Conservation (phyloP, 2,113 vertebrate genomes). For the Prolemur simus region DNA sequence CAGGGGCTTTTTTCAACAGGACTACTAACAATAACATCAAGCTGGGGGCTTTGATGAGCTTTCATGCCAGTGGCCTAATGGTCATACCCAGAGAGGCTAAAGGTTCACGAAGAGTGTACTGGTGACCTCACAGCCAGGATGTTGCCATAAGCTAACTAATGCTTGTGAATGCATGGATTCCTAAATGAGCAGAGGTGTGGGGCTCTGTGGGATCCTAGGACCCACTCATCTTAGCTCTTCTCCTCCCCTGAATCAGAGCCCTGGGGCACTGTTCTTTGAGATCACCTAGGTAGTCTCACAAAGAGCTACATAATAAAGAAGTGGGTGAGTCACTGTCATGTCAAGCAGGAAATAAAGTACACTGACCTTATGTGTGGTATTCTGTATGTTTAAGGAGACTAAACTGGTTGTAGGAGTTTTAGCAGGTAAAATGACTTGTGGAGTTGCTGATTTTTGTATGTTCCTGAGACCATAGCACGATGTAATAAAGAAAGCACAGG, state of each 20-base stretch:
- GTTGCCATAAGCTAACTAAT: not conserved
- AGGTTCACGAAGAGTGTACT: not conserved
- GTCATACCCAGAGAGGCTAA: not conserved
- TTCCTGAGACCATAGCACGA: not conserved
- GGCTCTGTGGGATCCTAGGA: not conserved
- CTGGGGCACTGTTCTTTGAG: not conserved
- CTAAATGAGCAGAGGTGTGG: not conserved
- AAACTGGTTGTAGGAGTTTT: not conserved
- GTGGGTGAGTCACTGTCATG: not conserved
- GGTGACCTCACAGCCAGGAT: not conserved
- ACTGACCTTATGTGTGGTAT: not conserved
- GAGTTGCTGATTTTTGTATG: not conserved
- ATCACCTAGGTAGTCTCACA: not conserved
- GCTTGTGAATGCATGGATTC: not conserved
- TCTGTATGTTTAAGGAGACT: not conserved
- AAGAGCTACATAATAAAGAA: not conserved
- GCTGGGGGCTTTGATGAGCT: not conserved
- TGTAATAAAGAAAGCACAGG: not conserved
- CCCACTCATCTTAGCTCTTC: not conserved
- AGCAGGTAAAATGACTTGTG: not conserved
- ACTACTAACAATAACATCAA: conserved; percentile 61
- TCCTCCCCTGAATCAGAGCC: not conserved
- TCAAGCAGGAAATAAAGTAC: not conserved
- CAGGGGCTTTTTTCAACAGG: conserved; percentile 15
- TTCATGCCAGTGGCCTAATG: not conserved